These are phyloP conservation scores for Harlomillsia oculata DNA, from an alignment of 1,140 invertebrate species.

Conservation along the genomic window DNA sequence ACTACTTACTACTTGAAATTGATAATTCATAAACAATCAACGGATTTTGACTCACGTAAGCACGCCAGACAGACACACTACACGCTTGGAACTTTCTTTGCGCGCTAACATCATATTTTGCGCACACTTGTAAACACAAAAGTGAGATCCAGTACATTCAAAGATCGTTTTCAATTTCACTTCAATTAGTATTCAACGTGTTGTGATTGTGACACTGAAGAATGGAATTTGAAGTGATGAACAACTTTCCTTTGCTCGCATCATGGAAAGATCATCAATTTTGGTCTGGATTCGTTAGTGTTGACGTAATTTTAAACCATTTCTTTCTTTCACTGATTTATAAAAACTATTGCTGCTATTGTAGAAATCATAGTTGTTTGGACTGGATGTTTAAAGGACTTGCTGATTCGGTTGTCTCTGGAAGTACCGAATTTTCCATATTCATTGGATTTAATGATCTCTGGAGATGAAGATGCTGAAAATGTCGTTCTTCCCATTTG, in stretches of 20 bases:
- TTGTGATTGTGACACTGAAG: too few relatives aligned
- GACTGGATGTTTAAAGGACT: background rate
- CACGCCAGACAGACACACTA: too few relatives aligned
- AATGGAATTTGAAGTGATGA: too few relatives aligned
- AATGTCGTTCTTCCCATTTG: background rate
- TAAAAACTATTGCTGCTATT: background rate
- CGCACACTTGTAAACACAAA: too few relatives aligned
- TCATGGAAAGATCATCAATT: background rate
- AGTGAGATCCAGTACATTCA: too few relatives aligned
- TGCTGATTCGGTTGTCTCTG: background rate
- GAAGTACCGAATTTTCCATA: conserved; percentile 11
- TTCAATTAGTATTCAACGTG: too few relatives aligned
- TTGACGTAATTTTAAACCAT: background rate
- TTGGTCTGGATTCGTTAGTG: conserved; percentile 11
- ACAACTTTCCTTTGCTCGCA: conserved; percentile 4
- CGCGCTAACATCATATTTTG: too few relatives aligned
- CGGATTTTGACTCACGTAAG: too few relatives aligned
- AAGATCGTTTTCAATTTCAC: too few relatives aligned
- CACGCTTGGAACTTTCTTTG: too few relatives aligned
- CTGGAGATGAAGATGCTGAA: conserved; percentile 7
- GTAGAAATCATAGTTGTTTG: background rate
- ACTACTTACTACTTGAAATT: too few relatives aligned
- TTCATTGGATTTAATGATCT: background rate
- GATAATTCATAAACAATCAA: too few relatives aligned
- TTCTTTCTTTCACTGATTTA: background rate